Evolutionary conservation across 2,888 invertebrate genomes (phyloP).

Genomic region (Thysanoteuthis rhombus): DNA sequence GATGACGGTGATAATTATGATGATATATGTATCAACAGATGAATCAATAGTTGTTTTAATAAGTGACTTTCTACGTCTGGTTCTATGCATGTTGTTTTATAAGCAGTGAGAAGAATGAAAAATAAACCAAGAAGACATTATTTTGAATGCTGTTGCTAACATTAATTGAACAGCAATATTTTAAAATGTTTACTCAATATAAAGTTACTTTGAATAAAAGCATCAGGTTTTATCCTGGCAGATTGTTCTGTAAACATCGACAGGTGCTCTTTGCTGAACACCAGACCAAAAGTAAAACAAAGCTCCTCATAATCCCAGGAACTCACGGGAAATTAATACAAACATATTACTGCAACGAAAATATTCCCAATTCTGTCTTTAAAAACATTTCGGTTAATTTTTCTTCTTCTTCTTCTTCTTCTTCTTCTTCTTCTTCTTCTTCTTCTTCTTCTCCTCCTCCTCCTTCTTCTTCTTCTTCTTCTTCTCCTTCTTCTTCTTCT

Average conservation of each 20-base stretch:
- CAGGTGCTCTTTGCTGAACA: neutral
- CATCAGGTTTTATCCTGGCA: neutral
- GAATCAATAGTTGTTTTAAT: neutral
- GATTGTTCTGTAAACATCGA: neutral
- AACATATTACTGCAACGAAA: neutral
- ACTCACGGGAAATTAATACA: neutral
- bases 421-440: no score
- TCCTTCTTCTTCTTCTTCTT: no score
- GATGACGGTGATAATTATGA: neutral
- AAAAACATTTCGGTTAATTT: neutral
- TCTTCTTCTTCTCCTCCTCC: no score
- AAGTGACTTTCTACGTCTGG: neutral
- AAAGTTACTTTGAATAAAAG: neutral
- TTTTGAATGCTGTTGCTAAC: neutral
- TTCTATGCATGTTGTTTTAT: neutral
- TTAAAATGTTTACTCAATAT: neutral
- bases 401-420: neutral
- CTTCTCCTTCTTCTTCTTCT: no score
- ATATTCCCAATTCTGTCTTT: neutral
- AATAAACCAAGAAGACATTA: neutral
- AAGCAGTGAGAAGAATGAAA: neutral
- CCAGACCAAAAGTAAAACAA: neutral
- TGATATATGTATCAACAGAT: neutral
- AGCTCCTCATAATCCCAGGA: neutral
- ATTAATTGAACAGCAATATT: constrained; percentile 12